These are phyloP conservation scores for Tautogolabrus adspersus DNA, from an alignment of 2,113 vertebrate genomes.

Conservation along the genomic window DNA sequence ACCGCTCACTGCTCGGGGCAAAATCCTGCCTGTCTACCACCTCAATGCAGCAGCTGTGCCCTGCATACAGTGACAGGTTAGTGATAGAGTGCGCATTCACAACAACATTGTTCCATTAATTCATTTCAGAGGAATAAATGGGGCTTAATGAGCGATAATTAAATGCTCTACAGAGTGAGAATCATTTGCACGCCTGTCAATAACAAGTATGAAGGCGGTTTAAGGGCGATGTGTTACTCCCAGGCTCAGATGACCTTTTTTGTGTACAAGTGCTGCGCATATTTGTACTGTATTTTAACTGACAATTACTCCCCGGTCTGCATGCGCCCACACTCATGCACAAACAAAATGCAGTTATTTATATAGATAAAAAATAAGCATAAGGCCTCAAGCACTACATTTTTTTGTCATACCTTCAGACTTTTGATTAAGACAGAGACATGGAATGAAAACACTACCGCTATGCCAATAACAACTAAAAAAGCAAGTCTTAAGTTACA, in stretches of 20 bases:
- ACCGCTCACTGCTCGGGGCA: constrained; percentile 53
- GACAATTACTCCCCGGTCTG: constrained; percentile 33
- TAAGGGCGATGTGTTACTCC: constrained; percentile 15
- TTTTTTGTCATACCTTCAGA: constrained; percentile 12
- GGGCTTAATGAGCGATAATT: constrained; percentile 25
- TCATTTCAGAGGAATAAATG: constrained; percentile 17
- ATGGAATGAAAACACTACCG: constrained; percentile 43
- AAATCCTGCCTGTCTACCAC: constrained; percentile 67
- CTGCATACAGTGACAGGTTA: constrained; percentile 51
- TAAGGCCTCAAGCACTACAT: constrained; percentile 12
- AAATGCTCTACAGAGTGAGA: constrained; percentile 17
- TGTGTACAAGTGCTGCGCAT: constrained; percentile 10
- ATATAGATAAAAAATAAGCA: constrained; percentile 27
- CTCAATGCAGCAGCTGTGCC: constrained; percentile 73
- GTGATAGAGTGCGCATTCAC: constrained; percentile 27
- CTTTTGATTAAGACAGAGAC: constrained; percentile 58
- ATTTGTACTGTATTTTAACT: constrained; percentile 29
- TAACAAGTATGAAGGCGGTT: constrained; percentile 14
- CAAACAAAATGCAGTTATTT: constrained; percentile 44
- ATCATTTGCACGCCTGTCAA: constrained; percentile 21
- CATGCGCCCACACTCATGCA: constrained; percentile 44
- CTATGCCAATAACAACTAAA: constrained; percentile 36
- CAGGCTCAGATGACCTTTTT: constrained; percentile 29
- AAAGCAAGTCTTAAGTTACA: constrained; percentile 40
- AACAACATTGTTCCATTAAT: constrained; percentile 14